These are phyloP conservation scores for Anolis sagrei DNA, from an alignment of 2,113 vertebrate genomes.

Conservation along the genomic window DNA sequence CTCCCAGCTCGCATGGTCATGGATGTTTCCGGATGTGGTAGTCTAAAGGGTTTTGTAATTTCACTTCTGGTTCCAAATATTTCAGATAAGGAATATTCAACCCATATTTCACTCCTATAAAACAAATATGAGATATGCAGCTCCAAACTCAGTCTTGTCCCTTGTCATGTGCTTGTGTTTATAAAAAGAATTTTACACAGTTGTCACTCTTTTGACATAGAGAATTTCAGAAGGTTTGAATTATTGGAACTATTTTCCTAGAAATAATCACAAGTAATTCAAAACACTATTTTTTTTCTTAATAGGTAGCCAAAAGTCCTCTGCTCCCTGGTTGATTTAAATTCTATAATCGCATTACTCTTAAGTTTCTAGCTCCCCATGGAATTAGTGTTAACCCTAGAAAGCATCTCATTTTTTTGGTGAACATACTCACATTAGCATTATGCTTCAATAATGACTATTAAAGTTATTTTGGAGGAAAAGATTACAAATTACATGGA, in stretches of 20 bases:
- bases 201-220: neutral
- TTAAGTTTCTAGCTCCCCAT: slow-evolving; percentile 4
- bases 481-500: slow-evolving; percentile 5
- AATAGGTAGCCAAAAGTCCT: neutral
- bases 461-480: neutral
- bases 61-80: too few relatives aligned
- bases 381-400: neutral
- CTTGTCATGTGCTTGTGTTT: neutral
- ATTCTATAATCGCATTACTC: neutral
- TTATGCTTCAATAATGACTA: slow-evolving; percentile 43
- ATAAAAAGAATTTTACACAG: neutral
- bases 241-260: too few relatives aligned
- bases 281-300: neutral
- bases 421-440: slow-evolving; percentile 11
- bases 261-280: too few relatives aligned
- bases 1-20: too few relatives aligned
- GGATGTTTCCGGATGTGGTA: too few relatives aligned
- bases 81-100: too few relatives aligned
- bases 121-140: too few relatives aligned
- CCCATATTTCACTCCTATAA: too few relatives aligned
- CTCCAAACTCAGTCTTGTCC: neutral
- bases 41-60: too few relatives aligned
- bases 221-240: too few relatives aligned
- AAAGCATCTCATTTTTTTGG: slow-evolving; percentile 24
- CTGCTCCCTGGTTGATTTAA: neutral